Base-by-base conservation (phyloP, 1,140 invertebrate species). In the Halyomorpha halys region DNA sequence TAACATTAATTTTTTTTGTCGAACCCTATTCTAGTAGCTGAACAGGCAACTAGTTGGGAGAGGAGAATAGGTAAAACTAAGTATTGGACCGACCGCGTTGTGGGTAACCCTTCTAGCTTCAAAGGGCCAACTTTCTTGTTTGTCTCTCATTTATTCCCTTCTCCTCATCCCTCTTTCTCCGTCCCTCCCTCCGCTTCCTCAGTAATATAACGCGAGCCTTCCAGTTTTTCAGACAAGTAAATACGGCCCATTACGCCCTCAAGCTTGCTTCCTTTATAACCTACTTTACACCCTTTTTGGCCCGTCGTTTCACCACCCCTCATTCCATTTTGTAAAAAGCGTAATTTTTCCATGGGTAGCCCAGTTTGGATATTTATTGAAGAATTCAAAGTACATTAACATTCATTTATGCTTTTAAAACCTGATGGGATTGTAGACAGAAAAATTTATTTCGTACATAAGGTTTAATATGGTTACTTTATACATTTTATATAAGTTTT, bases 221-320 rank as follows among this genome's bases (percentile, higher is more conserved):
- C 59, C n/a, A 56, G 53, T 56, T 56, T 56, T 56, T 56, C 53
- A 25, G 18, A 16, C 53, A 19, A 23, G 53, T 56, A 56, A 56
- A 56, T 56, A 56, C 53, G 21, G 23, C 53, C 23, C 18, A 23
- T 56, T 11, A 21, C 18, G 53, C 23, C 53, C 53, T 39, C 34
- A 23, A 21, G n/a, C 47, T 13, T 21, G 11, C 6, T 49, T 16
- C 21, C 47, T 49, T 49, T 39, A 39, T 39, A 39, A 39, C 34
- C 6, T 39, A 39, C 34, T 39, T 49, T 49, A 49, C n/a, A 49
- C 5, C 9, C 47, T 21, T 49, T 21, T 49, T 21, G 21, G 47
- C 11, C 21, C 47, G 47, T 19, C 47, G 47, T 18, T 2, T 21
- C n/a, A 18, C 5, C 45, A 4, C 45, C 5, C n/a, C 11, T 21